These are phyloP conservation scores for Aegypius monachus DNA, from an alignment of 2,113 vertebrate genomes.

Conservation along the genomic window DNA sequence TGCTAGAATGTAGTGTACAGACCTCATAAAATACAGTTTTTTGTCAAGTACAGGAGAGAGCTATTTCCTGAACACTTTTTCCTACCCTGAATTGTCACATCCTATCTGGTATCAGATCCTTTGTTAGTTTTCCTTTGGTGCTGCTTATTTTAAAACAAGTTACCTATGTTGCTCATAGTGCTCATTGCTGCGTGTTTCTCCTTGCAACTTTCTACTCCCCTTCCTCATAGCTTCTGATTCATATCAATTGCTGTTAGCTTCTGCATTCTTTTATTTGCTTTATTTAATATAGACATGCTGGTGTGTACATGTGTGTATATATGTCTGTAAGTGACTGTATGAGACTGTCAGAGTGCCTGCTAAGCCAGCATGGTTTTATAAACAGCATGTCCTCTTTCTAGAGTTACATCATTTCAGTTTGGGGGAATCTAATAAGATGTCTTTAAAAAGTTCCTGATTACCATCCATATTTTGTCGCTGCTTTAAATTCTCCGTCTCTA, in stretches of 20 bases:
- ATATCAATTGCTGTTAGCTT: not conserved
- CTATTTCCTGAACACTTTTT: not conserved
- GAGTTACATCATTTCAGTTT: not conserved
- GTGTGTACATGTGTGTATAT: not conserved
- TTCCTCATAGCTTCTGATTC: not conserved
- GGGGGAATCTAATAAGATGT: not conserved
- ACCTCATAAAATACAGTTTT: not conserved
- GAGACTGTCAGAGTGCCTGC: not conserved
- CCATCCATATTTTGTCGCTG: not conserved
- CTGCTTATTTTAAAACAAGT: not conserved
- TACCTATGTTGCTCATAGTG: not conserved
- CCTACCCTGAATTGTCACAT: not conserved
- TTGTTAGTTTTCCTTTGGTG: not conserved
- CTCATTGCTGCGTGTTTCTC: not conserved
- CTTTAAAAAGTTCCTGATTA: not conserved
- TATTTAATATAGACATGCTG: not conserved
- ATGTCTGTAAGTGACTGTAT: not conserved
- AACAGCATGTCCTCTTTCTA: not conserved
- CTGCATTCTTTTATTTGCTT: not conserved
- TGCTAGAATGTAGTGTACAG: not conserved
- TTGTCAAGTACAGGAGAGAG: not conserved
- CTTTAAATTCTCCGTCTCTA: not conserved
- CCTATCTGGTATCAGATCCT: fast-evolving
- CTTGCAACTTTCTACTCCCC: not conserved
- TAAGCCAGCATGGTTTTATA: not conserved